Conservation (phyloP, 2,113 vertebrate species). For the Protomyctophum bolini region DNA sequence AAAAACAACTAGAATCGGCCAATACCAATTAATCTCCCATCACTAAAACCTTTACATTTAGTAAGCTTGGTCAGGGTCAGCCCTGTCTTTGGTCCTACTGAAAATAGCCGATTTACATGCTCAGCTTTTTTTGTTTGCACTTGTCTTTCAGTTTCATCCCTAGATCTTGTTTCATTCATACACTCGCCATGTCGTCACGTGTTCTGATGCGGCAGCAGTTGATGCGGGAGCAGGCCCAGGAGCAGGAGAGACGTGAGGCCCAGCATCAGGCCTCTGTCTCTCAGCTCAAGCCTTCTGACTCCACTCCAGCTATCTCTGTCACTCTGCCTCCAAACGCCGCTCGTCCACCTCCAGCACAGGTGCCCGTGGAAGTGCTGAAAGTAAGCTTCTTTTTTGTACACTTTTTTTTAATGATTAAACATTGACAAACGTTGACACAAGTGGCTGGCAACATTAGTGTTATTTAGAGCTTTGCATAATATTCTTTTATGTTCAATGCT, state of each 20-base stretch:
- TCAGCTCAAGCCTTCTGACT: conserved; percentile 70
- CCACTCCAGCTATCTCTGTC: conserved; percentile 85
- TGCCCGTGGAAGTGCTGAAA: conserved; percentile 88
- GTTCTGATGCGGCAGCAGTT: conserved; percentile 88
- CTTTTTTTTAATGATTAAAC: not conserved
- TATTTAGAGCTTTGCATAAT: not conserved
- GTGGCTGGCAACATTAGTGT: not conserved
- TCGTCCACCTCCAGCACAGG: conserved; percentile 84
- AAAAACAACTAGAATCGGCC: too few relatives aligned
- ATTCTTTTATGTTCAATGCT: not conserved
- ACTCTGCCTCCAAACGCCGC: conserved; percentile 66
- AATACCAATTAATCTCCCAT: too few relatives aligned
- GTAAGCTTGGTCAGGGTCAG: too few relatives aligned
- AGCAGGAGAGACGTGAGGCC: conserved; percentile 87
- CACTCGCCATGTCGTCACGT: conserved; percentile 78
- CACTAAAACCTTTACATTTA: too few relatives aligned
- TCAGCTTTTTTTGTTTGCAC: not conserved
- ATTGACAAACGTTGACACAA: too few relatives aligned
- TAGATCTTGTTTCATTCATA: conserved; percentile 22
- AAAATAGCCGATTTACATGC: too few relatives aligned
- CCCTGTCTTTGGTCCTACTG: too few relatives aligned
- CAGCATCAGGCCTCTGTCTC: conserved; percentile 79
- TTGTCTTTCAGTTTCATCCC: conserved; percentile 47
- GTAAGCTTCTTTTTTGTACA: conserved; percentile 67
- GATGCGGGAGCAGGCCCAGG: conserved; percentile 89